phyloP scores from a whole-genome alignment of 2,888 invertebrate species.

The Idaea straminata region DNA sequence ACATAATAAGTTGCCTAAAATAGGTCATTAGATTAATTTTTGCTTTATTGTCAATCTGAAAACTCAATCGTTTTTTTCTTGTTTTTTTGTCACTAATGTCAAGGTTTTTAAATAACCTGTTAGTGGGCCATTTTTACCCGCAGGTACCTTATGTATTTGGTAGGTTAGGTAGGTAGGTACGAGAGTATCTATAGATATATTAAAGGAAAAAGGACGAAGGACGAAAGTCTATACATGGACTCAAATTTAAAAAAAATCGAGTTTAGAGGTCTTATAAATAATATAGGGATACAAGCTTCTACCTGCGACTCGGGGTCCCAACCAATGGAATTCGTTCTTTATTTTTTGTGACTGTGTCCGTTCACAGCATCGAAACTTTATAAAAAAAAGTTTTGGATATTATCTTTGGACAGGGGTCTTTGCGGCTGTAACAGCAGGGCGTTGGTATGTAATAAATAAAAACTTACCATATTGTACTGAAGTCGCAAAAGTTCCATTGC shows the following conservation, averaged over 20 bases:
- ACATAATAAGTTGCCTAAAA: too few relatives aligned
- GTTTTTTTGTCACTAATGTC: too few relatives aligned
- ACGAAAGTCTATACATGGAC: neutral
- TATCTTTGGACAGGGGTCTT: neutral
- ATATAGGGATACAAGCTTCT: neutral
- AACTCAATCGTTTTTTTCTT: too few relatives aligned
- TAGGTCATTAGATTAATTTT: too few relatives aligned
- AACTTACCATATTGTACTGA: slow-evolving; percentile 51
- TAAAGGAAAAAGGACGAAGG: neutral
- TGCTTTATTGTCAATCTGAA: too few relatives aligned
- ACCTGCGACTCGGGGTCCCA: neutral
- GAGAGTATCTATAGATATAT: neutral
- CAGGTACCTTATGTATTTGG: neutral
- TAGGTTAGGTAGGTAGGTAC: neutral
- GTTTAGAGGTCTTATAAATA: slow-evolving; percentile 1
- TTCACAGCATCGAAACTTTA: neutral
- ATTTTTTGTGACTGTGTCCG: neutral
- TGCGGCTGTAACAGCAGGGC: neutral
- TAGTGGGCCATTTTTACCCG: too few relatives aligned
- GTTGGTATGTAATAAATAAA: neutral
- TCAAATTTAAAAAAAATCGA: neutral
- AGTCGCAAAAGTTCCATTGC: slow-evolving; percentile 51
- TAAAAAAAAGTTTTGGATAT: neutral
- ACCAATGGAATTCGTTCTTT: neutral
- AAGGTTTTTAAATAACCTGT: too few relatives aligned